Conservation (phyloP, 1,140 invertebrate genomes). For the Drepana arcuata region DNA sequence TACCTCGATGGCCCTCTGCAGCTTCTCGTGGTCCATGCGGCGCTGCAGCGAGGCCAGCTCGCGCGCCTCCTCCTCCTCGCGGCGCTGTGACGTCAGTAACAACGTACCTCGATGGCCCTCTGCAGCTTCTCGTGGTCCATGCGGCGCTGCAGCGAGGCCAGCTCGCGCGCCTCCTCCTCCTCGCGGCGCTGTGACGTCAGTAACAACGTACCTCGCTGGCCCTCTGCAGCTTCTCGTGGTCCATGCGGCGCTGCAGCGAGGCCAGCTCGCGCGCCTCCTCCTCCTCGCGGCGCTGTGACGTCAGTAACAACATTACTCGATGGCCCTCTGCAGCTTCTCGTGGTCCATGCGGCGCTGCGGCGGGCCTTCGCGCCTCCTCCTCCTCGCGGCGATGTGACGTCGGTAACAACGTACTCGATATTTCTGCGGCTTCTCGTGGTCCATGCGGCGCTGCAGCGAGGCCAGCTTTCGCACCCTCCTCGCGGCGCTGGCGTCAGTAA, state of each 20-base stretch:
- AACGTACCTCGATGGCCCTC: slow-evolving; percentile 77
- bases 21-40: too few species aligned
- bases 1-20: too few species aligned
- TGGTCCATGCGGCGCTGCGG: too few species aligned
- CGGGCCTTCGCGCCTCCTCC: too few species aligned
- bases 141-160: slow-evolving; percentile 79
- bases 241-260: slow-evolving; percentile 79
- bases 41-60: too few species aligned
- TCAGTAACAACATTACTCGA: slow-evolving; percentile 89
- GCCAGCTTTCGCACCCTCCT: slow-evolving; percentile 81
- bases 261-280: slow-evolving; percentile 79
- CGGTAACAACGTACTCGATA: too few species aligned
- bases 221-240: slow-evolving; percentile 82
- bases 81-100: slow-evolving; percentile 15
- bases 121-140: slow-evolving; percentile 83
- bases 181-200: slow-evolving; percentile 73
- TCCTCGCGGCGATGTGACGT: slow-evolving; percentile 42
- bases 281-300: slow-evolving; percentile 80
- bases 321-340: slow-evolving; percentile 80
- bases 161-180: slow-evolving; percentile 82
- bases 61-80: too few species aligned
- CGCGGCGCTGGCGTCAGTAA: slow-evolving; percentile 83
- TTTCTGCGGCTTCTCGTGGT: slow-evolving; percentile 6
- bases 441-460: slow-evolving; percentile 1
- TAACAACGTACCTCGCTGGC: slow-evolving; percentile 82